Conservation (phyloP, 2,888 invertebrate genomes). For the Stenotaenia linearis region DNA sequence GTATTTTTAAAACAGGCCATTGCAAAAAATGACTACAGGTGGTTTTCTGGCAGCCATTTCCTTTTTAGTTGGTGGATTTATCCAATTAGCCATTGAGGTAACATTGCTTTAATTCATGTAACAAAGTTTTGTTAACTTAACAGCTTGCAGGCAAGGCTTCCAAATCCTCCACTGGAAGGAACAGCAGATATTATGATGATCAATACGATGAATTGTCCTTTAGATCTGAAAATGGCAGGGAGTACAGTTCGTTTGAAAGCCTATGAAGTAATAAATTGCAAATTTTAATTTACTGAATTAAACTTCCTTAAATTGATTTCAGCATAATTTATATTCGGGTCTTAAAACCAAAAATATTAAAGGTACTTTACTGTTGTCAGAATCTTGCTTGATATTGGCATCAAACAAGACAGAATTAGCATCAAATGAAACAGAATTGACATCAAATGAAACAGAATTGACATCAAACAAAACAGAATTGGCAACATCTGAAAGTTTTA, state of each 20-base stretch:
- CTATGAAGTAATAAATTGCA: neutral
- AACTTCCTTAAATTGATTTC: too few relatives aligned
- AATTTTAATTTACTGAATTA: neutral
- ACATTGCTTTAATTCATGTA: too few relatives aligned
- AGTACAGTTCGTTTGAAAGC: neutral
- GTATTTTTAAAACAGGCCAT: too few relatives aligned
- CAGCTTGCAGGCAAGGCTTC: neutral
- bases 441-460: too few relatives aligned
- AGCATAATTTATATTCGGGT: too few relatives aligned
- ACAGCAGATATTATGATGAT: neutral
- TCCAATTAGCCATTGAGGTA: conserved; percentile 49
- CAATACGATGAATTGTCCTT: neutral
- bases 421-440: too few relatives aligned
- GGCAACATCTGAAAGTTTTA: neutral
- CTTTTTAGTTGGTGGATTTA: conserved; percentile 52
- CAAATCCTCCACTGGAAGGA: neutral
- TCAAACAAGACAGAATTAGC: neutral
- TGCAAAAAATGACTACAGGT: conserved; percentile 52
- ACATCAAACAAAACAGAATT: too few relatives aligned
- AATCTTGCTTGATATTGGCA: too few relatives aligned
- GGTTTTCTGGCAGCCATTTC: conserved; percentile 51
- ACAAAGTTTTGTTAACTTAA: too few relatives aligned
- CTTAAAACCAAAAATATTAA: too few relatives aligned
- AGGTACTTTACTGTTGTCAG: too few relatives aligned
- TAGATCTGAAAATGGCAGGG: neutral